Percentiles rank a stretch among this genome's conserved stretches.
Conservation (phyloP, 2,797 vertebrate genomes). For the Manis crassicaudata region DNA sequence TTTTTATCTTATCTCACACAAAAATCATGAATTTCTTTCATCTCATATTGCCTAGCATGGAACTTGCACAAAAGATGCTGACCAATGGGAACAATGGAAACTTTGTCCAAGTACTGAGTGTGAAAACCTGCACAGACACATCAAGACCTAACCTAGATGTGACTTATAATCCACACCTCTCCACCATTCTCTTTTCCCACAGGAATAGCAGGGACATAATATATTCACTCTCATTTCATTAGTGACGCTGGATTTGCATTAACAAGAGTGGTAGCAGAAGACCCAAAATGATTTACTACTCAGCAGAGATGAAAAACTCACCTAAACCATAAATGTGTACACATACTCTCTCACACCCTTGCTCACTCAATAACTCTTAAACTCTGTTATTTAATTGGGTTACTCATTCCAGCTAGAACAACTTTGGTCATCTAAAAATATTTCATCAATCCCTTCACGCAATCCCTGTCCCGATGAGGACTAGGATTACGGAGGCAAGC, state of each 20-base stretch:
- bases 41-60: neutral
- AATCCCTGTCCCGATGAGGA: neutral
- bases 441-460: neutral
- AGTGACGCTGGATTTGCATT: neutral
- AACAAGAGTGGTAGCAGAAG: neutral
- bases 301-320: neutral
- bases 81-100: neutral
- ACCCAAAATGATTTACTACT: neutral
- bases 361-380: neutral
- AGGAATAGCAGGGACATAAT: rapidly evolving
- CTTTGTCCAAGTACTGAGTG: neutral
- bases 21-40: neutral
- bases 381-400: neutral
- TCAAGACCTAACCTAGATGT: neutral
- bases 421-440: neutral
- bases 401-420: neutral
- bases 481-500: neutral
- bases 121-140: neutral
- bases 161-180: neutral
- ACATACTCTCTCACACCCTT: neutral
- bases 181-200: neutral
- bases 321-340: rapidly evolving
- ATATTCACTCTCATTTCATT: neutral
- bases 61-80: neutral
- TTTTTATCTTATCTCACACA: neutral